Evolutionary conservation across 2,113 vertebrate genomes (phyloP), one percentile per base, ranked within the genome.

Genomic region (Protomyctophum bolini): DNA sequence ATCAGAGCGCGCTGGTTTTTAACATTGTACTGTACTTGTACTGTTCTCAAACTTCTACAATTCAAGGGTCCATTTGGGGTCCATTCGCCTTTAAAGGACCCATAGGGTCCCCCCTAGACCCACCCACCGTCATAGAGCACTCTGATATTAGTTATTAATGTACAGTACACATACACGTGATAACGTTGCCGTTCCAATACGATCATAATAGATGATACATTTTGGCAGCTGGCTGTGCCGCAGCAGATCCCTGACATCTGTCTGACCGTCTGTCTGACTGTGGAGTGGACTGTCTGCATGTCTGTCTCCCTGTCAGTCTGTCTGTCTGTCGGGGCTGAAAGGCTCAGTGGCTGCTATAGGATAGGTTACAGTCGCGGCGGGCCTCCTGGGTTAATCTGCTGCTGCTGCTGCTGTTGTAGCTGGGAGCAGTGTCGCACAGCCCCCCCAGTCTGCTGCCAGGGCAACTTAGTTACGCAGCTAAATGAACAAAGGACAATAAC

Each of bases 341-440:
- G 51, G 80, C 78, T 69, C 66, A 59, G 45, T 63, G 8, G 46
- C 7, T 60, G 46, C 7, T 60, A 64, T 41, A 3, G 58, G 80
- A 71, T 58, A 51, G 62, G 21, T 73, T 77, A 58, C 57, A 29
- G 57, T 8, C 55, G 46, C 65, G 75, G 21, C 65, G 33, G 33
- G 33, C 33, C 33, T 41, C 58, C 61, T 64, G 74, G 56, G 58
- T 73, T 84, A 80, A 82, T 83, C 76, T 70, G 33, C 4, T 1
- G 33, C 33, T 41, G 33, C 33, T 41, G 33, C 33, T 41, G 33
- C 33, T 41, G 33, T 3, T 41, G 33, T 41, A 0, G 58, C 72
- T 80, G n/a, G 21, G 21, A 21, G 58, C 68, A 72, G 57, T 0
- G 33, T 3, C 33, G 33, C 33, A 10, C 1, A 28, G 55, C 55